Base-by-base conservation (phyloP, 2,888 invertebrate genomes). In the Antitype chi region DNA sequence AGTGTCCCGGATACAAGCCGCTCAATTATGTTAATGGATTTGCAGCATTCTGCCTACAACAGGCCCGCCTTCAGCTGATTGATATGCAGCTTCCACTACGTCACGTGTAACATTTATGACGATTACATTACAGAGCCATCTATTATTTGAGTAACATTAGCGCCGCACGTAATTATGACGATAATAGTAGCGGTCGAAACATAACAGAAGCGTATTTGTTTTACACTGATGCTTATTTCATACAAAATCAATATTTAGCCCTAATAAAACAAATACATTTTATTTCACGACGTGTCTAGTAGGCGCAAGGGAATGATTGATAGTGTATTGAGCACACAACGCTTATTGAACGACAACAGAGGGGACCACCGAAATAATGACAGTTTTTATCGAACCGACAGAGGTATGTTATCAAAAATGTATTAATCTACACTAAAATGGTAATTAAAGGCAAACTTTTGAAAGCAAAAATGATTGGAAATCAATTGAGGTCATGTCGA, bases 21-120 rank as follows among this genome's bases (percentile, higher is more conserved):
- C 93, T 95, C 95, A 96, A 96, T 96, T 95, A 96, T 95, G 95
- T 90, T 96, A 96, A 96, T 96, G 95, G 95, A 89, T 93, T 92
- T 92, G 91, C 92, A 92, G 92, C 92, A 93, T 93, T 93, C 91
- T 84, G 89, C 88, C 87, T 91, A 93, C 94, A 93, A 92, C 91
- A 91, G 90, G 86, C 89, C 90, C 90, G 90, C 89, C 91, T 92
- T 90, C 90, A 88, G 86, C 92, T 93, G 92, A 94, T 94, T 93
- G 92, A 93, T 93, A 93, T 91, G 90, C 90, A 91, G 89, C 87
- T 87, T 88, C 88, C 85, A 87, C 81, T 84, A 82, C 80, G 83
- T 83, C 86, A 90, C 85, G 83, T 83, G 87, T 85, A 83, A 87
- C 88, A 85, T 89, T 89, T 89, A 89, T 88, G 87, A 87, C 89